Conservation (phyloP, 2,797 vertebrate genomes). For the Toxotes lorentzi region DNA sequence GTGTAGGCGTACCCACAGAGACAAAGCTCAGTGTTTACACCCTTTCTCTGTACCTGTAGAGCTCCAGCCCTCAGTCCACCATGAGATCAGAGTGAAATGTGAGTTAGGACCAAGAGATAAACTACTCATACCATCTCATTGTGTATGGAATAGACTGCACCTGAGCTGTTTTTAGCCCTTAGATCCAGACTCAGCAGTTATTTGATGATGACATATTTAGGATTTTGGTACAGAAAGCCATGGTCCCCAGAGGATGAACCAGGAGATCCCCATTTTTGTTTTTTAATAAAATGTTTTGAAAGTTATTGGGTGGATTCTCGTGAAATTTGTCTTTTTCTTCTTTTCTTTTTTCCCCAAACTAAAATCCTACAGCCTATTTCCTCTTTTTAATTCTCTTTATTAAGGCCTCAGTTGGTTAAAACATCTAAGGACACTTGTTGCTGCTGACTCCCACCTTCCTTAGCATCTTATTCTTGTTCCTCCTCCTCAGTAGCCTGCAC, state of each 20-base stretch:
- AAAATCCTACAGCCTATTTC: neutral
- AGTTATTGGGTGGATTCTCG: neutral
- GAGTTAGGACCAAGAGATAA: conserved; percentile 13
- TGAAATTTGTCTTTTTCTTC: neutral
- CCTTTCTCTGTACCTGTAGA: conserved; percentile 48
- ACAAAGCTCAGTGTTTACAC: conserved; percentile 81
- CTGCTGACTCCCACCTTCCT: neutral
- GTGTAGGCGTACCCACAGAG: conserved; percentile 78
- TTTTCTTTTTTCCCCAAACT: neutral
- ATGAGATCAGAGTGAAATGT: conserved; percentile 37
- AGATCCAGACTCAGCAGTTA: neutral
- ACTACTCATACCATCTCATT: conserved; percentile 16
- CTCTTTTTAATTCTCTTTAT: neutral
- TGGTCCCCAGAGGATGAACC: too few species aligned
- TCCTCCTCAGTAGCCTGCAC: neutral
- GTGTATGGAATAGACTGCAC: conserved; percentile 18
- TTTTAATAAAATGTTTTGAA: neutral
- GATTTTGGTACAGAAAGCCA: too few species aligned
- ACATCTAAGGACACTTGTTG: neutral
- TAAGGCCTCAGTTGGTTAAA: neutral
- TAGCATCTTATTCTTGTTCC: neutral
- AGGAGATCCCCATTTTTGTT: neutral
- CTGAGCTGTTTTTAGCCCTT: conserved; percentile 5
- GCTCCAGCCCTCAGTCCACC: conserved; percentile 36
- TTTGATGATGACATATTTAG: too few species aligned